phyloP scores from a whole-genome alignment of 2,113 vertebrate species.

The Paratilapia polleni region DNA sequence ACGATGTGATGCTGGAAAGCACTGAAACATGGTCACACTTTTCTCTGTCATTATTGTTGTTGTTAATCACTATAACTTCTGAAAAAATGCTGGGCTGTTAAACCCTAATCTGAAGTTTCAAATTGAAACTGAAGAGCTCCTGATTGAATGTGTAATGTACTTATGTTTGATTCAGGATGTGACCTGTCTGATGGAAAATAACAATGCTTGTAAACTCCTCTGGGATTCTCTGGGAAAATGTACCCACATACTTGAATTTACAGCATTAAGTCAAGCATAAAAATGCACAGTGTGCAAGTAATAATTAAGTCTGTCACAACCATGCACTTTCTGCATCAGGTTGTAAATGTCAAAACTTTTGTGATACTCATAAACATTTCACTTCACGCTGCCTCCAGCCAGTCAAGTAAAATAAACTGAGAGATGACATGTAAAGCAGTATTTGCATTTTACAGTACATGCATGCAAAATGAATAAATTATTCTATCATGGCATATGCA shows the following conservation, averaged over 20 bases:
- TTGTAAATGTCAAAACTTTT: constrained; percentile 54
- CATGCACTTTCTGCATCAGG: constrained; percentile 9
- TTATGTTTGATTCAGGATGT: background rate
- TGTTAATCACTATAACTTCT: background rate
- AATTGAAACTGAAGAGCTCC: background rate
- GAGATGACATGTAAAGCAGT: background rate
- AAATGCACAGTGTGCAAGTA: constrained; percentile 39
- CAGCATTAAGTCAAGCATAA: constrained; percentile 16
- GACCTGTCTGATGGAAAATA: constrained; percentile 7
- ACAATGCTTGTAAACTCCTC: background rate
- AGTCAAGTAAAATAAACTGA: constrained; percentile 7
- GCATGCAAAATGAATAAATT: background rate
- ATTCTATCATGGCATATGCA: background rate
- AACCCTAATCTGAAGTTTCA: background rate
- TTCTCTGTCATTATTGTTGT: constrained; percentile 6
- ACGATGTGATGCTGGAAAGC: constrained; percentile 21
- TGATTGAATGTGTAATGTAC: background rate
- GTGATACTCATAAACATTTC: constrained; percentile 55
- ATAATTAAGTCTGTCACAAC: constrained; percentile 36
- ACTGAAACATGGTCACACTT: background rate
- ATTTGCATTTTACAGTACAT: background rate
- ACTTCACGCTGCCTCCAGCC: constrained; percentile 30
- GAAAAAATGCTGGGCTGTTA: background rate
- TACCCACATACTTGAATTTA: constrained; percentile 21
- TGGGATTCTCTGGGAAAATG: background rate